Evolutionary conservation across 2,888 invertebrate genomes (phyloP), one percentile per base, ranked within the genome.

Genomic region (Homarus gammarus): DNA sequence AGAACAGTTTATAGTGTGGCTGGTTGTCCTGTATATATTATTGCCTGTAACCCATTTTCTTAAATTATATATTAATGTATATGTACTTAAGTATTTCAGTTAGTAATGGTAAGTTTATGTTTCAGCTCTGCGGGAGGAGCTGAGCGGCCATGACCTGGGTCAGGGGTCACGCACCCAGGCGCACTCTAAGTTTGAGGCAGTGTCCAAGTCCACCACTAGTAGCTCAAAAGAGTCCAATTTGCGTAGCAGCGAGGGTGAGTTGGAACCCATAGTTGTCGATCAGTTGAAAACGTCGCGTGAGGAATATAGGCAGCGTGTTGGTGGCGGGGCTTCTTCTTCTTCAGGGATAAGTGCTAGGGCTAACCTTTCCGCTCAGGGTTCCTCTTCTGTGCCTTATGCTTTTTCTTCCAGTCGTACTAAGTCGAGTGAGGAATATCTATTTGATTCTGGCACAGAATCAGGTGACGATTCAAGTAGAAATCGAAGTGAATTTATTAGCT

Each of bases 231-330:
- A 70, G 72, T 38, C 72, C 49, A 86, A 77, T 81, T 90, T 89
- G 89, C 87, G 86, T 73, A 84, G 75, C 79, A 86, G 86, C 49
- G 75, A 96, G 95, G 96, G 96, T 96, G 96, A 96, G 96, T 95
- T 96, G 93, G 95, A 96, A 93, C 94, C 94, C 92, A 93, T 94
- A 93, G 94, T 94, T 93, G 94, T 94, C 92, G 94, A 94, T 92
- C 94, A 94, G 92, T 93, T 94, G 88, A 94, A 94, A 90, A 93
- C 94, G 90, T 94, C 94, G 56, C 93, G 94, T 92, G 93, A 94
- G 72, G 90, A 84, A 78, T 70, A 38, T 38, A 83, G 49, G n/a
- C 36, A 72, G 82, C 90, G 82, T 27, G 64, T 64, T 73, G 84
- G 90, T 84, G 84, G 51, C 51, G 84, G 88, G 90, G 36, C 77